Evolutionary conservation across 2,113 vertebrate genomes (phyloP).

Genomic region (Azemiops feae): DNA sequence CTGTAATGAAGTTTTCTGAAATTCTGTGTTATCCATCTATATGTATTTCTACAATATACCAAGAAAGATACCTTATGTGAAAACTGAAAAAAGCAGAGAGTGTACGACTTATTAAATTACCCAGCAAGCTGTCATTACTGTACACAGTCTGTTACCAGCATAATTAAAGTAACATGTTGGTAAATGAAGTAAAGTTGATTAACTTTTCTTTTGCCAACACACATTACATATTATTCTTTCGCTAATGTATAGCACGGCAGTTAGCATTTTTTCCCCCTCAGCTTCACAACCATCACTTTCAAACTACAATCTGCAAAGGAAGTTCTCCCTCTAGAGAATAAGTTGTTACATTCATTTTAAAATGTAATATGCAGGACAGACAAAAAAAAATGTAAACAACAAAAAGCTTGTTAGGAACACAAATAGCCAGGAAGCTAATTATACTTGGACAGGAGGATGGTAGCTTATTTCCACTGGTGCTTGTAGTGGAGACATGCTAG

Average conservation of each 20-base stretch:
- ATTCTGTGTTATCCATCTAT: not conserved
- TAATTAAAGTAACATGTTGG: conserved; percentile 44
- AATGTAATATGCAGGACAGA: not conserved
- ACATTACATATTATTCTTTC: conserved; percentile 30
- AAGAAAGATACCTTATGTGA: conserved; percentile 1
- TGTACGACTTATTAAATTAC: conserved; percentile 45
- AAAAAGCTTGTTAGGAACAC: not conserved
- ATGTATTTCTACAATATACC: not conserved
- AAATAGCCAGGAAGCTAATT: not conserved
- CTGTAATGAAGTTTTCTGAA: not conserved
- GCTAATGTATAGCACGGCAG: conserved; percentile 1
- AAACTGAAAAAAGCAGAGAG: conserved; percentile 19
- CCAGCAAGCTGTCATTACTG: conserved; percentile 62
- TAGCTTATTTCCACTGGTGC: not conserved
- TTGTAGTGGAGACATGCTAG: not conserved
- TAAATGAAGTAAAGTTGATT: conserved; percentile 24
- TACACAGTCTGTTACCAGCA: conserved; percentile 50
- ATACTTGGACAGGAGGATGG: not conserved
- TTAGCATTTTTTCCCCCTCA: not conserved
- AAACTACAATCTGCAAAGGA: not conserved
- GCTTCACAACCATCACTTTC: not conserved
- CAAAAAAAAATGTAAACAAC: not conserved
- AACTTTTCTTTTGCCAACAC: conserved; percentile 25
- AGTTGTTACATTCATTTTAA: not conserved
- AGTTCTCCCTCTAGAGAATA: not conserved